Base-by-base conservation (phyloP, 2,888 invertebrate species). In the Brachyopa scutellaris region DNA sequence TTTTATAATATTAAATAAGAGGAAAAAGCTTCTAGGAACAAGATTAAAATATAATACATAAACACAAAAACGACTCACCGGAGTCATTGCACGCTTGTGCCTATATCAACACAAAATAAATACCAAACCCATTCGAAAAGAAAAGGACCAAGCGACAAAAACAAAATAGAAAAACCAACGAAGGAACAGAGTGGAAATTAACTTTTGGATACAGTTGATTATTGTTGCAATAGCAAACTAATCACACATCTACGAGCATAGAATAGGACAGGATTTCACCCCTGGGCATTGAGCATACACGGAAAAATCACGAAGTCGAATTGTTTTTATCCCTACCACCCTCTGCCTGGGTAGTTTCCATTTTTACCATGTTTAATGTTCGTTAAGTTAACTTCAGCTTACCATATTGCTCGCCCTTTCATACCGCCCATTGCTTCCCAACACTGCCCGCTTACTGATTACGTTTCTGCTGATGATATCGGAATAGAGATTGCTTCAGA, bases 381-480 rank as follows among this genome's bases (percentile, higher is more conserved):
- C 42, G 38, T 73, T 73, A 33, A 53, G 42, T 53, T 38, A 49
- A 51, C 42, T 61, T 33, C 36, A 38, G n/a, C 40, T 33, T 36
- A 62, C 51, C 72, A 72, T 53, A 62, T 42, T 49, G 38, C 13
- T 49, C 47, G 51, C 15, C 7, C 29, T 9, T 6, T 15, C 11
- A 1, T n/a, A 31, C 29, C 17, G 15, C 42, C 17, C 53, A 29
- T 42, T 31, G 40, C 21, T 31, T 19, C 40, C 45, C 57, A 23
- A 11, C 33, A 4, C 33, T 8, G 15, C 29, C 26, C 17, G 23
- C 36, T 53, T 26, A 29, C 47, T 57, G 73, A 66, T 64, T 74
- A 49, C 36, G 17, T 66, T 74, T 42, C 57, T 40, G 66, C 57
- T 74, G 66, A 57, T 66, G 74, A 66, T 74, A 74, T 66, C 57